These are phyloP conservation scores for Dermolepida albohirtum DNA, from an alignment of 2,888 invertebrate genomes.

Conservation along the genomic window DNA sequence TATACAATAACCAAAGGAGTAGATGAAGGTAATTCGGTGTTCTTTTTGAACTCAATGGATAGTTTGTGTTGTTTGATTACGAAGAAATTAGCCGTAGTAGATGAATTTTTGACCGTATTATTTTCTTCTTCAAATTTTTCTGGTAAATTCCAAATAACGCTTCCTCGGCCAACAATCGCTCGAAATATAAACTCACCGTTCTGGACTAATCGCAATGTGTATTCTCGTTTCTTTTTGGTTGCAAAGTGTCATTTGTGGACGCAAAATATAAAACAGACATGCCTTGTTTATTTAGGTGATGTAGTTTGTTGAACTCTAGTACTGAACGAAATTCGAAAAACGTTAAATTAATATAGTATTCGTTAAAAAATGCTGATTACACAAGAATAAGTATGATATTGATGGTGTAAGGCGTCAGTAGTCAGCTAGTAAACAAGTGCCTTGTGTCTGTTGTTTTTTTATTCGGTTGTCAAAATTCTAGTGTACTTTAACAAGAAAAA, in stretches of 20 bases:
- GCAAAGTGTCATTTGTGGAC: constrained; percentile 22
- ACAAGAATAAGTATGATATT: neutral
- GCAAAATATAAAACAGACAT: constrained; percentile 8
- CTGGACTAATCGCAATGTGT: neutral
- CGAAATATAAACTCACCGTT: neutral
- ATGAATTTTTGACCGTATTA: constrained; percentile 9
- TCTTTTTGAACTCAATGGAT: too few species aligned
- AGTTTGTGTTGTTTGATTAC: too few species aligned
- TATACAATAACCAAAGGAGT: constrained; percentile 59
- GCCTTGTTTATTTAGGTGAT: constrained; percentile 11
- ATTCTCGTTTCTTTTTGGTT: neutral
- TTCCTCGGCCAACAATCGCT: constrained; percentile 1
- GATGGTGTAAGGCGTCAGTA: constrained; percentile 6
- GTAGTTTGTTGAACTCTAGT: too few species aligned
- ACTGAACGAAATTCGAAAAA: neutral
- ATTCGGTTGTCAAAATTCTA: constrained; percentile 48
- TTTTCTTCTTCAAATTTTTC: constrained; percentile 19
- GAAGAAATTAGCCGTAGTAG: neutral
- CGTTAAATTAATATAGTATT: too few species aligned
- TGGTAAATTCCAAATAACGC: constrained; percentile 18
- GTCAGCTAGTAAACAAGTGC: constrained; percentile 39
- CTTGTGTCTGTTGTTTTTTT: constrained; percentile 43
- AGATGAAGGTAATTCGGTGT: constrained; percentile 61
- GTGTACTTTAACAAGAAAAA: constrained; percentile 45
- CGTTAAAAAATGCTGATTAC: too few species aligned